Base-by-base conservation (phyloP, 2,888 invertebrate species). In the Hirtodrosophila duncani region DNA sequence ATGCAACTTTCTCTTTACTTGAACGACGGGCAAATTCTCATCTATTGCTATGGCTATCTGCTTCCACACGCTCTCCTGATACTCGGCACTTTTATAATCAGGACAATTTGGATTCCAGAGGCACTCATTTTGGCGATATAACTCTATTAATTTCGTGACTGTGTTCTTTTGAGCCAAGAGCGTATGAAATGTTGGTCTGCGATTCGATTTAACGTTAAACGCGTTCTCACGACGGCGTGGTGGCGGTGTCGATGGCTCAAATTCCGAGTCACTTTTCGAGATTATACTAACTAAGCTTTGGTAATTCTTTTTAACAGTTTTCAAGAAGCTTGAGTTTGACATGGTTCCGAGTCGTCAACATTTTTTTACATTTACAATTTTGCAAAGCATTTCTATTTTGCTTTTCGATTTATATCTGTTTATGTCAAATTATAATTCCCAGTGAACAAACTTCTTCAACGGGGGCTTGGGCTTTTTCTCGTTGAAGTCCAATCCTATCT, bases 31-130 rank as follows among this genome's bases (percentile, higher is more conserved):
- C 11, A 44, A 16, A 14, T 44, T 37, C 2, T 3, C 20, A 14
- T 26, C 44, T 36, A 44, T 36, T 7, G 18, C 36, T 4, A 2
- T 7, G n/a, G 44, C 44, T 9, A 37, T 44, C 3, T 36, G 8
- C 8, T 10, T 21, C 45, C 45, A 46, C 2, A 46, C 38, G n/a
- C 14, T 24, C 11, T 33, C 31, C 10, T 48, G 31, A 20, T 26
- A 18, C 4, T 39, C 39, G 8, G 18, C 20, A 20, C 24, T 14
- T 10, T 39, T 31, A 17, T 31, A 46, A 1, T 46, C 29, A 6
- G 45, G 45, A n/a, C 45, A 45, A 7, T 13, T 29, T 1, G 37
- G 45, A 29, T 45, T 37, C 45, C 45, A 45, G 3, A 45, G 16
- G 9, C 45, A 45, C 6, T 38, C 37, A 9, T 38, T 37, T 21